Evolutionary conservation across 2,888 invertebrate genomes (phyloP), one percentile per base, ranked within the genome.

Genomic region (Euzetes globulus): DNA sequence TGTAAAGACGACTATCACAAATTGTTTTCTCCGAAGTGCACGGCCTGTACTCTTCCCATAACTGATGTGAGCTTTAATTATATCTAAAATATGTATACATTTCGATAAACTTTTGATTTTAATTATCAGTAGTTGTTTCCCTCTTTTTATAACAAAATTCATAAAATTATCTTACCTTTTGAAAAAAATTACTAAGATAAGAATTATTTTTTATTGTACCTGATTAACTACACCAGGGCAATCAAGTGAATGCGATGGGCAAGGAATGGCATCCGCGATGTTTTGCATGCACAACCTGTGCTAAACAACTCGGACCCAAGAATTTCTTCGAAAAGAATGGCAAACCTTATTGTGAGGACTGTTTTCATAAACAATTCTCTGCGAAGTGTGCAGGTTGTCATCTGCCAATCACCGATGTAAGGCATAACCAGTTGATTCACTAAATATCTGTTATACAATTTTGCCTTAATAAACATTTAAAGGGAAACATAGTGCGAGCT

Each of bases 261-360:
- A 93, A 93, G 84, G 95, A 95, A 78, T 98, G 96, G 95, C 98
- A 98, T 83, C 94, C 96, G 81, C 97, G 98, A 83, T 97, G 97
- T 99, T 99, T 99, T 85, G 92, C 91, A 76, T 99, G 99, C 86
- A 91, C 91, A 78, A 95, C 97, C 82, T 99, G 99, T 87, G 91
- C 90, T 81, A 92, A 94, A 82, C 95, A 96, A 83, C 85, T 99
- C 81, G 98, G 98, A 76, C 97, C 98, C 73, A 88, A 94, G 82
- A 98, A 97, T 86, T 99, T 98, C 88, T 99, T 97, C 84, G 98
- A 99, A 85, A 87, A 97, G 78, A 96, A 97, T 80, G 94, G 94
- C 73, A 89, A 90, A 82, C 97, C 98, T 0, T 99, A 96, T 85
- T 99, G 99, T 86, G 99, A 99, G 84, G 89, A 91, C 7, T 98